These are phyloP conservation scores for Perizoma flavofasciatum DNA, from an alignment of 2,888 invertebrate species.

Conservation along the genomic window DNA sequence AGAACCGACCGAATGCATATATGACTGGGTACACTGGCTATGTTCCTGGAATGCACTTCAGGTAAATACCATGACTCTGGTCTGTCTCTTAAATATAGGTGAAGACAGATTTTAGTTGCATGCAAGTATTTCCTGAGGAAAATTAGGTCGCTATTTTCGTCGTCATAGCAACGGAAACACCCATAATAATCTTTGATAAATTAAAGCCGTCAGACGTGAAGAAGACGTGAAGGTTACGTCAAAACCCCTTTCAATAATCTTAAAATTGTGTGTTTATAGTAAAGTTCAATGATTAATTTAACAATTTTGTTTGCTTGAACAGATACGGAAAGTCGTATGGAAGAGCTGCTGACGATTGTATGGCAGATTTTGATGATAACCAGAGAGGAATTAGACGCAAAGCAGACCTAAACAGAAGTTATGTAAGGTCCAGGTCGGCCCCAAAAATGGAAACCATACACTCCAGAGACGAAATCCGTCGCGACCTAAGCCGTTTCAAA, in stretches of 20 bases:
- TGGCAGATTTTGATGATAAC: slow-evolving; percentile 80
- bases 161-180: slow-evolving; percentile 27
- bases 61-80: slow-evolving; percentile 56
- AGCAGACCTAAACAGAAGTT: slow-evolving; percentile 71
- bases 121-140: not conserved
- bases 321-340: slow-evolving; percentile 84
- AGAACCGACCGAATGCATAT: slow-evolving; percentile 76
- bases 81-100: too few relatives aligned
- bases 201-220: slow-evolving; percentile 4
- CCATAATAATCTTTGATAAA: slow-evolving; percentile 21
- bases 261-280: not conserved
- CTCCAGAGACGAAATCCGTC: slow-evolving; percentile 80
- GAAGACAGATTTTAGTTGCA: too few relatives aligned
- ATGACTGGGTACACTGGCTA: slow-evolving; percentile 90
- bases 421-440: slow-evolving; percentile 78
- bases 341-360: slow-evolving; percentile 84
- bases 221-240: slow-evolving; percentile 12
- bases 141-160: slow-evolving; percentile 14
- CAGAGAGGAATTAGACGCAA: slow-evolving; percentile 71
- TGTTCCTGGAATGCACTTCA: slow-evolving; percentile 87
- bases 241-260: not conserved
- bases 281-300: not conserved
- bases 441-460: slow-evolving; percentile 84
- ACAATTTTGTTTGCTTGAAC: slow-evolving; percentile 10
- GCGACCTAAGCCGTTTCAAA: slow-evolving; percentile 76